A percentile compares a stretch with the other conserved stretches of the same genome.
These are phyloP conservation scores for Wiebesia pumilae DNA, from an alignment of 1,140 invertebrate genomes.

Conservation along the genomic window DNA sequence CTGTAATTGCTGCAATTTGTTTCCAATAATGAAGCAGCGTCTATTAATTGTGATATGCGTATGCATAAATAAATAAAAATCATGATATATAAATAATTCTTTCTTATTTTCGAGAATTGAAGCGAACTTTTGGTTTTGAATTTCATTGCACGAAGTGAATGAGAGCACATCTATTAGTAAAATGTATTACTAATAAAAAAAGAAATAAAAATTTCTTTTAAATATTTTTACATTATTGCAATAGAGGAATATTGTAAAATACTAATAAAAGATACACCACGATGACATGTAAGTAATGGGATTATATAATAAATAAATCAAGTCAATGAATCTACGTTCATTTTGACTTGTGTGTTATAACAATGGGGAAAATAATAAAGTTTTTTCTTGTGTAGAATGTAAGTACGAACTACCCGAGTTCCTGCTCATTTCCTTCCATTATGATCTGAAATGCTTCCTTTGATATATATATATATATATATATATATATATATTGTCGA, in stretches of 20 bases:
- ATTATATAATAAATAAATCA: neutral
- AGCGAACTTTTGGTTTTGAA: neutral
- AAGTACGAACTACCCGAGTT: too few species aligned
- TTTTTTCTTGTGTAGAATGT: neutral
- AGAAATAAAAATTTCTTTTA: too few species aligned
- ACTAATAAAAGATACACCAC: too few species aligned
- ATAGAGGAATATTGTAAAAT: too few species aligned
- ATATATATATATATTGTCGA: too few species aligned
- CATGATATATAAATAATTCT: neutral
- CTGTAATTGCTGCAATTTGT: neutral
- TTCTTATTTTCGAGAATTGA: neutral
- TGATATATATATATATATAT: too few species aligned
- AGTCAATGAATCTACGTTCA: neutral
- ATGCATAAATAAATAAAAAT: conserved; percentile 16
- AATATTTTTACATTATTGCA: too few species aligned
- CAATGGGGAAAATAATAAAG: neutral
- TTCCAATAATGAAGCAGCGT: neutral
- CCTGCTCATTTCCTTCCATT: too few species aligned
- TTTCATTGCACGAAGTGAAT: neutral
- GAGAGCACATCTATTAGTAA: neutral
- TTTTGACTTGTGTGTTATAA: neutral
- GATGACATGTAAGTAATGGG: too few species aligned
- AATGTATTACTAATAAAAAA: neutral
- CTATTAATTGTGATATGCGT: neutral
- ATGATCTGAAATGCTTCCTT: too few species aligned